Base-by-base conservation (phyloP, 2,797 vertebrate species). In the Esox lucius region DNA sequence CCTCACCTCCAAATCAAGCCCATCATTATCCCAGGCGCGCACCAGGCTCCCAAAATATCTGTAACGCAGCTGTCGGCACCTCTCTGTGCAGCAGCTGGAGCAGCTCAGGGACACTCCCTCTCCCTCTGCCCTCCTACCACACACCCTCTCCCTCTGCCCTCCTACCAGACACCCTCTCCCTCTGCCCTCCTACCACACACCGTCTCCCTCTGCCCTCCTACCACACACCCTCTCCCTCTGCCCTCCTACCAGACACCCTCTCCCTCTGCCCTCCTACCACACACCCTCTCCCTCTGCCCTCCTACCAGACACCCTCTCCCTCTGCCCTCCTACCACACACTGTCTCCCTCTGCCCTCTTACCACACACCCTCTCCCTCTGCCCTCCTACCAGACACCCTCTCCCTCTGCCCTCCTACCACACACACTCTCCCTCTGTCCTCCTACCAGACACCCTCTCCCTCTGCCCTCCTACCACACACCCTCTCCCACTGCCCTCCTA, bases 51-150 rank as follows among this genome's bases (percentile, higher is more conserved):
- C 80, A 87, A 89, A 91, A 89, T 90, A 91, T 91, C 87, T 87
- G 86, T 87, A 90, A 87, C 78, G 83, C 89, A 90, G 89, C 91
- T 92, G 90, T 90, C 85, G 72, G 86, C 91, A 91, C 90, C 89
- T 90, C 85, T 87, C 76, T 12, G 80, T 82, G 85, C 77, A 84
- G 87, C 91, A 92, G 89, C 90, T 89, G 87, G 87, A 90, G 73
- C 82, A 75, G 72, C 78, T 87, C 84, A 70, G 70, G 49, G 70
- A 33, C 51, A 2, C 53, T 13, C 70, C 51, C 51, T 69, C 72
- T 77, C 78, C 53, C 75, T 71, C 35, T 7, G 15, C 67, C 3
- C 31, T 39, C 53, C 31, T 42, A 26, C 9, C 24, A 3, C 62
- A 56, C 24, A 11, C 68, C 7, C 39, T 4, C n/a, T 16, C 16